Conservation (phyloP, 2,113 vertebrate species). For the Cardinalis cardinalis region DNA sequence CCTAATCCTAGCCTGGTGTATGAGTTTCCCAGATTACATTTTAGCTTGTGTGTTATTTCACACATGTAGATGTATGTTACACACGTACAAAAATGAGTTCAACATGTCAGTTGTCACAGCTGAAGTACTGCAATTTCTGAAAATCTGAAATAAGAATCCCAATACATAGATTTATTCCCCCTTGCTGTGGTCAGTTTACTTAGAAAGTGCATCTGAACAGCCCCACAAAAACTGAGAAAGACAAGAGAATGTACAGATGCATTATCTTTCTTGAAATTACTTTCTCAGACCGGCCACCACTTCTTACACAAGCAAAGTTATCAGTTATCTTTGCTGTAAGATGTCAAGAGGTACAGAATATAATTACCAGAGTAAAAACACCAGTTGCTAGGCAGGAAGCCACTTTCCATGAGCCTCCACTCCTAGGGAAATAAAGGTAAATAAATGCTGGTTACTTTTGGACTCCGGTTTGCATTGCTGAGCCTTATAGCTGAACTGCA, state of each 20-base stretch:
- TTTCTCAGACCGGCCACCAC: neutral
- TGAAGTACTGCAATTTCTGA: neutral
- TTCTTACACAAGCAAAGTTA: neutral
- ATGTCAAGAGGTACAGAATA: neutral
- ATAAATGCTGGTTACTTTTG: neutral
- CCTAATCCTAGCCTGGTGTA: neutral
- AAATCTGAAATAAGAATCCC: neutral
- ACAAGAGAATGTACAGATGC: neutral
- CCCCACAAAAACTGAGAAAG: neutral
- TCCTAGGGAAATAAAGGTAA: neutral
- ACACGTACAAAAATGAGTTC: neutral
- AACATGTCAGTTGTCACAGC: neutral
- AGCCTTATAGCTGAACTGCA: accelerated
- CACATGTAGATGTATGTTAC: neutral
- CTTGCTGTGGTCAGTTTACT: neutral
- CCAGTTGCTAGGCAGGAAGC: neutral
- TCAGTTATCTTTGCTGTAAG: neutral
- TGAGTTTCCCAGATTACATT: neutral
- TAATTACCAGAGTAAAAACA: neutral
- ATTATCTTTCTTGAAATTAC: neutral
- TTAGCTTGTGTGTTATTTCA: neutral
- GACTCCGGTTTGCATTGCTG: neutral
- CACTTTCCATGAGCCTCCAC: neutral
- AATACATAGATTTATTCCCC: neutral
- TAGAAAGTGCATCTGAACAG: neutral